These are phyloP conservation scores for Crocallis elinguaria DNA, from an alignment of 2,888 invertebrate species.

Conservation along the genomic window DNA sequence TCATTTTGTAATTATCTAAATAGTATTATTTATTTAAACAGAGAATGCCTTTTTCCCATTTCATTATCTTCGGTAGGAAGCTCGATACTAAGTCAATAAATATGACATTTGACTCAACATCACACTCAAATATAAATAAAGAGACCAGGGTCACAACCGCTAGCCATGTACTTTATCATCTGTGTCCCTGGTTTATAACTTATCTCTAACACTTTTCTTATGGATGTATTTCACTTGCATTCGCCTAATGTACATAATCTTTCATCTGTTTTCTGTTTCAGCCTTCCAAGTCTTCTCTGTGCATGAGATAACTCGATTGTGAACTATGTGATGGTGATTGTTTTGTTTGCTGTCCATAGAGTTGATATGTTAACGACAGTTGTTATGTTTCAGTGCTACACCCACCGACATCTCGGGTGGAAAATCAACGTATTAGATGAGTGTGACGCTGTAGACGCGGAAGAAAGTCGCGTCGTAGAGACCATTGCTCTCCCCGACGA, in stretches of 20 bases:
- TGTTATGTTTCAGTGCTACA: constrained; percentile 90
- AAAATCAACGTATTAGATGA: constrained; percentile 95
- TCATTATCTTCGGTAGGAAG: neutral
- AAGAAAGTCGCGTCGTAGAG: constrained; percentile 80
- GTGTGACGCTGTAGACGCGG: constrained; percentile 87
- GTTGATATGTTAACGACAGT: constrained; percentile 3
- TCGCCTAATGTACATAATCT: constrained; percentile 72
- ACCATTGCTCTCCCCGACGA: constrained; percentile 64
- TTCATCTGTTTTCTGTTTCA: constrained; percentile 82
- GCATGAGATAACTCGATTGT: constrained; percentile 72
- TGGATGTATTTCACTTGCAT: constrained; percentile 29
- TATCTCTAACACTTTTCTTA: constrained; percentile 22
- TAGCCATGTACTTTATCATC: neutral
- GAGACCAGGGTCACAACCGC: neutral
- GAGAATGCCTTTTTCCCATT: neutral
- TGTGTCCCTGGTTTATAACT: neutral
- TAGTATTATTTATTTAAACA: neutral
- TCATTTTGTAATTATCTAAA: neutral
- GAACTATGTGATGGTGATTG: constrained; percentile 61
- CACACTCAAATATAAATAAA: neutral
- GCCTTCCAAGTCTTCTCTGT: constrained; percentile 80
- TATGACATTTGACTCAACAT: constrained; percentile 30
- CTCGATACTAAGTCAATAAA: constrained; percentile 13
- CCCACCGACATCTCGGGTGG: constrained; percentile 97
- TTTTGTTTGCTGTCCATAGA: constrained; percentile 10